These are phyloP conservation scores for Ascaphus truei DNA, from an alignment of 2,113 vertebrate species.

Conservation along the genomic window DNA sequence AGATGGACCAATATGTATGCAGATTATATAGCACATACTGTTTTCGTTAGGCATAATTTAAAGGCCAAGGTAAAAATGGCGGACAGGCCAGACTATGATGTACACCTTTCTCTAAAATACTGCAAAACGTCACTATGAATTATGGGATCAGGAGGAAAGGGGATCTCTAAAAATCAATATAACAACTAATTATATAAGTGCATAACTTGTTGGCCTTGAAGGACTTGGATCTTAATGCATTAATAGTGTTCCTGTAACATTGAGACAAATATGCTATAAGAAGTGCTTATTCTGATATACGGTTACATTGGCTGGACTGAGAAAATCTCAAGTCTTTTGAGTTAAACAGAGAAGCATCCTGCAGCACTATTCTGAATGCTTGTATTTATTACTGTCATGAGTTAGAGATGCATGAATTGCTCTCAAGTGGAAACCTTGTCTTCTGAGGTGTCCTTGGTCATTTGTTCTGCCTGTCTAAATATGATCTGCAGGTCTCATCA, in stretches of 20 bases:
- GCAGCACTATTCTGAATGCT: background rate
- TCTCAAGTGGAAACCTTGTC: slow-evolving; percentile 16
- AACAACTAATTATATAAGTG: too few species aligned
- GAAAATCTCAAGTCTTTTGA: background rate
- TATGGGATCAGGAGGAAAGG: too few species aligned
- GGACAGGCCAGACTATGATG: too few species aligned
- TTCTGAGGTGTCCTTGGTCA: slow-evolving; percentile 20
- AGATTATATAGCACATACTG: too few species aligned
- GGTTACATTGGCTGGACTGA: background rate
- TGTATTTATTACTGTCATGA: slow-evolving; percentile 22
- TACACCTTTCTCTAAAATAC: too few species aligned
- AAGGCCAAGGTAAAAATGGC: too few species aligned
- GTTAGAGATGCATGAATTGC: slow-evolving; percentile 18
- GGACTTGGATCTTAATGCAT: background rate
- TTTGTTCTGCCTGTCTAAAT: slow-evolving; percentile 13
- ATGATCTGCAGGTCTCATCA: slow-evolving; percentile 18
- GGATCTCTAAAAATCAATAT: too few species aligned
- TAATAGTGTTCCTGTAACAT: background rate
- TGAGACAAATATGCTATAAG: background rate
- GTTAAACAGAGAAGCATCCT: background rate
- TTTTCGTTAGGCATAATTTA: too few species aligned
- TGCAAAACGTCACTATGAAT: too few species aligned
- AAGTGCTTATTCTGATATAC: background rate
- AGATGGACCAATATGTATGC: too few species aligned
- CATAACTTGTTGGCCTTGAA: too few species aligned